phyloP scores from a whole-genome alignment of 1,140 invertebrate genomes.

The Plectrocnemia conspersa region DNA sequence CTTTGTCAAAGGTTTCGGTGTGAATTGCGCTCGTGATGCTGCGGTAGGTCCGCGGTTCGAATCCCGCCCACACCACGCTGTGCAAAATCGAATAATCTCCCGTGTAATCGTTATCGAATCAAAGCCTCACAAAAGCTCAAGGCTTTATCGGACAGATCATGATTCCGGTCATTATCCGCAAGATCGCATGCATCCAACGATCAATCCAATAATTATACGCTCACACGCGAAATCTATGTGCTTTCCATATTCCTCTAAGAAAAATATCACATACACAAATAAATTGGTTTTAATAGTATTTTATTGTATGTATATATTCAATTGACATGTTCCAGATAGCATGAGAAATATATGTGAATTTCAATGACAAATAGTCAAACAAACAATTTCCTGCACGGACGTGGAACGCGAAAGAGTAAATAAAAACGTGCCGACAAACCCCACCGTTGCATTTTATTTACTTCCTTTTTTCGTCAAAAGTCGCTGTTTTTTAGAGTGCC shows the following conservation, averaged over 20 bases:
- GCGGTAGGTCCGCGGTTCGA: constrained; percentile 13
- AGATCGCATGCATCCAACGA: too few species aligned
- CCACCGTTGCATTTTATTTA: constrained; percentile 7
- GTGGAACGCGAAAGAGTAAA: constrained; percentile 2
- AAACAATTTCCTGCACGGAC: not conserved
- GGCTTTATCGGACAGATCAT: not conserved
- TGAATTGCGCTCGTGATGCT: constrained; percentile 14
- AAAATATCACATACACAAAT: too few species aligned
- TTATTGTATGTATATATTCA: too few species aligned
- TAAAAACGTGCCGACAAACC: constrained; percentile 11
- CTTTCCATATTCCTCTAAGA: too few species aligned
- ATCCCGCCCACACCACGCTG: constrained; percentile 15
- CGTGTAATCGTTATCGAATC: constrained; percentile 24
- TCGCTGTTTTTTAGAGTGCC: constrained; percentile 13
- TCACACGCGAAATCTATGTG: too few species aligned
- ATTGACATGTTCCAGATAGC: too few species aligned
- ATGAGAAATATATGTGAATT: too few species aligned
- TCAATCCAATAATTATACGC: too few species aligned
- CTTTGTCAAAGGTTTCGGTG: too few species aligned
- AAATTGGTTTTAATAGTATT: too few species aligned
- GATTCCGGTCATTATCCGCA: not conserved
- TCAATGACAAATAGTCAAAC: too few species aligned
- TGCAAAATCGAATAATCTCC: constrained; percentile 23
- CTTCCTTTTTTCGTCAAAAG: constrained; percentile 10
- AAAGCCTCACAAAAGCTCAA: constrained; percentile 13